A percentile compares a stretch with the other conserved stretches of the same genome.
Conservation (phyloP, 1,140 invertebrate genomes). For the Dendrolimus kikuchii region DNA sequence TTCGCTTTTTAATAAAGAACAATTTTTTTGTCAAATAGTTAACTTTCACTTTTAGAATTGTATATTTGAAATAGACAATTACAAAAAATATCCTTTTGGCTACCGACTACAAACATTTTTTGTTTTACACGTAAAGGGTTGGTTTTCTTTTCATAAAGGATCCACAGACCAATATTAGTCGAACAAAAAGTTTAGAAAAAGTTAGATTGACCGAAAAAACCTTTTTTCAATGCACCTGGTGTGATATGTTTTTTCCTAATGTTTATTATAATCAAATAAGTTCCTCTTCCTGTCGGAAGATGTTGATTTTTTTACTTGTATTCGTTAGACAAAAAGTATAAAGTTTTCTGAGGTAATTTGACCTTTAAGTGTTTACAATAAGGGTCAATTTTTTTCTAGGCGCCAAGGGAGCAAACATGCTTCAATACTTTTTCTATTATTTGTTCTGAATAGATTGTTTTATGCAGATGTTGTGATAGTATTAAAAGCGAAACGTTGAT, state of each 20-base stretch:
- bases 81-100: conserved; percentile 25
- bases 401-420: conserved; percentile 43
- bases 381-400: conserved; percentile 20
- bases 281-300: conserved; percentile 65
- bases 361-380: conserved; percentile 20
- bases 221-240: conserved; percentile 50
- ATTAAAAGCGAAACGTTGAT: not conserved
- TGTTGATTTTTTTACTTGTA: conserved; percentile 40
- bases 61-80: conserved; percentile 28
- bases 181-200: conserved; percentile 42
- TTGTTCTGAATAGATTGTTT: conserved; percentile 45
- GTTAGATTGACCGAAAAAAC: conserved; percentile 42
- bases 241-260: conserved; percentile 5
- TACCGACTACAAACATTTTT: conserved; percentile 17
- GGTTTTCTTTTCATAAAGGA: conserved; percentile 35
- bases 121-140: conserved; percentile 5
- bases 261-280: conserved; percentile 61
- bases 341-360: conserved; percentile 8
- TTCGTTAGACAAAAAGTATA: conserved; percentile 21
- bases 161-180: conserved; percentile 44
- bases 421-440: conserved; percentile 37
- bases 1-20: conserved; percentile 11
- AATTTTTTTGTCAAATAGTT: conserved; percentile 19
- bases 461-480: conserved; percentile 43
- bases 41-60: conserved; percentile 55